Evolutionary conservation across 2,113 vertebrate genomes (phyloP), one percentile per base, ranked within the genome.

Genomic region (Gopherus evgoodei): DNA sequence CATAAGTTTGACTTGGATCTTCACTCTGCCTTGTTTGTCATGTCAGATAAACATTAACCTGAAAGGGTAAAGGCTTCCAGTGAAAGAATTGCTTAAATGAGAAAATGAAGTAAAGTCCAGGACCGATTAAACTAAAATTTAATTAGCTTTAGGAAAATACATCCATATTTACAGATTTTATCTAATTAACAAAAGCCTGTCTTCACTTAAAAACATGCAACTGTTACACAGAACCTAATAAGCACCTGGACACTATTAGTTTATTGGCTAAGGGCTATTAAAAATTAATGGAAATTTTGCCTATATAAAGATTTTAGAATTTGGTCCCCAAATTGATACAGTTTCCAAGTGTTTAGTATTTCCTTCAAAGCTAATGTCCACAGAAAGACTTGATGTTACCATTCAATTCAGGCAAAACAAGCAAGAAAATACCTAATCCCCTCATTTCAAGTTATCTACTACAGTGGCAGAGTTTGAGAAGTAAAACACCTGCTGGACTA

Each of bases 301-400:
- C 89, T 94, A 49, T 92, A 44, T 69, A 89, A 89, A 96, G 95
- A 94, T 12, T 94, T 69, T 69, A n/a, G 31, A 90, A 97, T 96
- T 93, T 93, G 89, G 84, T 93, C 88, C 78, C 62, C 91, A 96
- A 56, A 44, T 95, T 91, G 78, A 81, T 89, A 89, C 91, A 95
- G 94, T 96, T 96, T 95, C 44, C 59, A 93, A 96, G 83, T 27
- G 93, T 94, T 96, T 96, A 96, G 83, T 85, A 90, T 93, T 69
- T 93, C 90, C 81, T 94, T 83, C 87, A 86, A 96, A 96, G 81
- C 31, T 14, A 84, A 31, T 90, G 89, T 81, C 89, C 94, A 83
- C 94, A 94, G 49, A 93, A 93, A 50, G 62, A 89, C 81, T 81
- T 57, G 42, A 84, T 53, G 80, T 95, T 91, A 65, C 78, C 38